These are phyloP conservation scores for Pararge aegeria DNA, from an alignment of 1,140 invertebrate species.

Conservation along the genomic window DNA sequence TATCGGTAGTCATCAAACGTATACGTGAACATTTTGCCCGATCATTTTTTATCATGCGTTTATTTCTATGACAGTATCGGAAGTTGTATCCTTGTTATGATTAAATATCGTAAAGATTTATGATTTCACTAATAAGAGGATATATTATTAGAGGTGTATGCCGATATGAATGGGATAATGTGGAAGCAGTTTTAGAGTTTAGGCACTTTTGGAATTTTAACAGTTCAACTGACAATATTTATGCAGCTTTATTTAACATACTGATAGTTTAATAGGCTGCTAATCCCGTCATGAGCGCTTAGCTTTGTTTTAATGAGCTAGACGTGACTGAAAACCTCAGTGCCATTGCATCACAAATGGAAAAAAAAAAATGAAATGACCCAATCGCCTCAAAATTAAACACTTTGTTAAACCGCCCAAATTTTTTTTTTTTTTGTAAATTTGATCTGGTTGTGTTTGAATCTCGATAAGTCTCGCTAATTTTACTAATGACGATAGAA, in stretches of 20 bases:
- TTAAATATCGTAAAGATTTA: no score
- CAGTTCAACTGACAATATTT: background rate
- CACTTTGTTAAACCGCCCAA: conserved; percentile 17
- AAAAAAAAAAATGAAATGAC: conserved; percentile 13
- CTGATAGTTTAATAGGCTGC: background rate
- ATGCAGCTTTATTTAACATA: background rate
- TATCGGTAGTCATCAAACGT: no score
- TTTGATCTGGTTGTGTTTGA: conserved; percentile 39
- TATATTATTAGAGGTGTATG: no score
- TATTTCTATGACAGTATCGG: no score
- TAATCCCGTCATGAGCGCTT: conserved; percentile 10
- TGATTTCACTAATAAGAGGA: no score
- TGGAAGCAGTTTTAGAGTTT: background rate
- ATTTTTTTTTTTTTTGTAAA: conserved; percentile 11
- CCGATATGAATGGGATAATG: background rate
- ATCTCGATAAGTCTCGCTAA: conserved; percentile 31
- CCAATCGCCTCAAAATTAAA: conserved; percentile 1
- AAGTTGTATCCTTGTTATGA: no score
- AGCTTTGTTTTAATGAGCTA: conserved; percentile 26
- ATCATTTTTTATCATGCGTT: no score
- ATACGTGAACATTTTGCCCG: no score
- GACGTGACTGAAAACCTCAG: conserved; percentile 35
- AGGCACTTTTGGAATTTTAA: background rate
- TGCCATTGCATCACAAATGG: conserved; percentile 51
- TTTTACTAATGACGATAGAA: conserved; percentile 33